A percentile compares a stretch with the other conserved stretches of the same genome.
phyloP scores from a whole-genome alignment of 2,888 invertebrate species.

The Diplazon laetatorius region DNA sequence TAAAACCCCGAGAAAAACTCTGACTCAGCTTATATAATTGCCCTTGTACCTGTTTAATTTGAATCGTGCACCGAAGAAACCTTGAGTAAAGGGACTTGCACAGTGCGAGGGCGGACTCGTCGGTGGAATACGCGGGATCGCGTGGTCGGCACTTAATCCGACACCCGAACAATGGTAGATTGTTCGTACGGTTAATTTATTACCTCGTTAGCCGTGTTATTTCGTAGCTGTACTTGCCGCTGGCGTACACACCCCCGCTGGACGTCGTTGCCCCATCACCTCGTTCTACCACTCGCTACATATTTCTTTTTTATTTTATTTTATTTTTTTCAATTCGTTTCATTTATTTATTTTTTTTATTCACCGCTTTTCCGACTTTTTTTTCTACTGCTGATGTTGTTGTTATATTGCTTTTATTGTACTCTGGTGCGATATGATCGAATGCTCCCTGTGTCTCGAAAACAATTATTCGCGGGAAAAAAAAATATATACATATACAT shows the following conservation, averaged over 20 bases:
- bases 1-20: slow-evolving; percentile 47
- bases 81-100: slow-evolving; percentile 12
- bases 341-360: slow-evolving; percentile 1
- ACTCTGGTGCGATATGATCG: too few species aligned
- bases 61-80: background rate
- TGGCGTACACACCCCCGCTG: slow-evolving; percentile 23
- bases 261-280: slow-evolving; percentile 16
- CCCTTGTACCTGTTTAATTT: background rate
- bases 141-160: slow-evolving; percentile 19
- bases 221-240: slow-evolving; percentile 39
- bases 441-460: too few species aligned
- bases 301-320: too few species aligned
- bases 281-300: slow-evolving; percentile 10
- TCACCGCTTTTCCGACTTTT: too few species aligned
- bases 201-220: slow-evolving; percentile 65
- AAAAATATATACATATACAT: too few species aligned
- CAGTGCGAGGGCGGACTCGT: slow-evolving; percentile 50
- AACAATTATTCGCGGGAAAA: too few species aligned
- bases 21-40: slow-evolving; percentile 57
- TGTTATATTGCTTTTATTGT: too few species aligned
- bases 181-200: slow-evolving; percentile 63
- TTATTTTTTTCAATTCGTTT: background rate
- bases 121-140: slow-evolving; percentile 32
- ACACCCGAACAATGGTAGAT: slow-evolving; percentile 63
- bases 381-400: too few species aligned